Conservation (phyloP, 2,888 invertebrate species). For the Incurvaria masculella region DNA sequence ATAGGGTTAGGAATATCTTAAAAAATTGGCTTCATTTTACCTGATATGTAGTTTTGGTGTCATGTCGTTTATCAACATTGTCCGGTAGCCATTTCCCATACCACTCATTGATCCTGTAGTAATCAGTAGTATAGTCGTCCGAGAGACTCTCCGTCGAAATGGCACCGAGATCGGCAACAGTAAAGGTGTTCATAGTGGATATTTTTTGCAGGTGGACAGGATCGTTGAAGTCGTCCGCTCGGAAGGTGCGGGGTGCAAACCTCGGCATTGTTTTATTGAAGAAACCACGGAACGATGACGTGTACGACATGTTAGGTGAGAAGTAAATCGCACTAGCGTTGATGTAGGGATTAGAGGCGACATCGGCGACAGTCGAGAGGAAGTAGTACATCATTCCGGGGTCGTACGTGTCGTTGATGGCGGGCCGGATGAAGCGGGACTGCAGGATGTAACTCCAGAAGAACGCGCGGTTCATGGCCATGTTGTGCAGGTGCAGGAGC, state of each 20-base stretch:
- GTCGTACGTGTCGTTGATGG: conserved; percentile 89
- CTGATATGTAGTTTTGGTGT: conserved; percentile 89
- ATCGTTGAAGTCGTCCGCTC: conserved; percentile 92
- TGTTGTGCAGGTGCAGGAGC: conserved; percentile 89
- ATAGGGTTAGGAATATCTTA: too few relatives aligned
- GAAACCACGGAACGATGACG: conserved; percentile 91
- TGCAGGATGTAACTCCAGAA: conserved; percentile 95
- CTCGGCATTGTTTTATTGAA: conserved; percentile 94
- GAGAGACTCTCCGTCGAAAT: conserved; percentile 75
- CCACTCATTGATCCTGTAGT: conserved; percentile 93
- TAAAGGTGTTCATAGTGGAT: conserved; percentile 91
- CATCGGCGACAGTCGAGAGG: conserved; percentile 91
- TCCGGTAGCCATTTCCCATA: conserved; percentile 91
- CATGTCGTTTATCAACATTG: conserved; percentile 74
- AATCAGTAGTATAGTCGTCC: conserved; percentile 86
- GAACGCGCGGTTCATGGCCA: conserved; percentile 94
- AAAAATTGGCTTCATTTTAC: too few relatives aligned
- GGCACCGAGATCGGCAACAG: conserved; percentile 82
- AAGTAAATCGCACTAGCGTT: conserved; percentile 94
- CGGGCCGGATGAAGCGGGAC: conserved; percentile 84
- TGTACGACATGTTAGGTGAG: conserved; percentile 90
- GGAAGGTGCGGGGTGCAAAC: conserved; percentile 91
- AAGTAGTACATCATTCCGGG: conserved; percentile 99
- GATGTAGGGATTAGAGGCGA: conserved; percentile 87
- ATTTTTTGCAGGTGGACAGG: conserved; percentile 91